Evolutionary conservation across 2,113 vertebrate genomes (phyloP).

Genomic region (Tursiops truncatus): DNA sequence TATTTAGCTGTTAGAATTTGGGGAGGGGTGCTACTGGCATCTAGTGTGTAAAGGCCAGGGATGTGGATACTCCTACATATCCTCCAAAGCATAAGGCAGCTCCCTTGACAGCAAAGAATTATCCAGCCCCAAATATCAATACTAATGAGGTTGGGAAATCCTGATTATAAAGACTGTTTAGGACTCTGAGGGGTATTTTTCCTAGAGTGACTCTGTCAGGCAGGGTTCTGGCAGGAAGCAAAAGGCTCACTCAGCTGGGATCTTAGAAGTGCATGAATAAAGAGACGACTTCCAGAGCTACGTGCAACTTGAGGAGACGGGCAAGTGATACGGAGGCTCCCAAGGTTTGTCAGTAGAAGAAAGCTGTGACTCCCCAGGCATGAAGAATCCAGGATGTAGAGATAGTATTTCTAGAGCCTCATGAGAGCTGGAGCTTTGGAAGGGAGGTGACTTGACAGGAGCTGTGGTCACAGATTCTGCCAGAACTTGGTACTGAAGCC

Average conservation of each 20-base stretch:
- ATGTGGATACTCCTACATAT: background rate
- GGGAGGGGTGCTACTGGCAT: no score
- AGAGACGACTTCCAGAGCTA: background rate
- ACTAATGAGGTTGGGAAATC: background rate
- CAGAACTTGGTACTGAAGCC: background rate
- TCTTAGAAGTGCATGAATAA: background rate
- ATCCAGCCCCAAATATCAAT: background rate
- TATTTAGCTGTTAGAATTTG: background rate
- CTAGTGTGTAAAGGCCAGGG: background rate
- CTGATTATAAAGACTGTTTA: background rate
- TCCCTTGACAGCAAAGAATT: background rate
- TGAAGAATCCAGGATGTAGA: background rate
- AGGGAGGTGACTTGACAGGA: background rate
- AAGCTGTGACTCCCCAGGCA: background rate
- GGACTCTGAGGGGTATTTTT: background rate
- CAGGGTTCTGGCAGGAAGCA: background rate
- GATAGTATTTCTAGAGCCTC: background rate
- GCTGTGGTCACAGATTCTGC: background rate
- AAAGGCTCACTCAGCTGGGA: background rate
- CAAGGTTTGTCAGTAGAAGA: background rate
- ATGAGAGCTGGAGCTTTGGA: background rate
- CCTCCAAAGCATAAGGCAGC: background rate
- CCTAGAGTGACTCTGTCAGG: background rate
- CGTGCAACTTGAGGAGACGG: background rate
- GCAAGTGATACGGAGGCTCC: background rate